Evolutionary conservation across 2,113 vertebrate genomes (phyloP).

Genomic region (Lepus europaeus): DNA sequence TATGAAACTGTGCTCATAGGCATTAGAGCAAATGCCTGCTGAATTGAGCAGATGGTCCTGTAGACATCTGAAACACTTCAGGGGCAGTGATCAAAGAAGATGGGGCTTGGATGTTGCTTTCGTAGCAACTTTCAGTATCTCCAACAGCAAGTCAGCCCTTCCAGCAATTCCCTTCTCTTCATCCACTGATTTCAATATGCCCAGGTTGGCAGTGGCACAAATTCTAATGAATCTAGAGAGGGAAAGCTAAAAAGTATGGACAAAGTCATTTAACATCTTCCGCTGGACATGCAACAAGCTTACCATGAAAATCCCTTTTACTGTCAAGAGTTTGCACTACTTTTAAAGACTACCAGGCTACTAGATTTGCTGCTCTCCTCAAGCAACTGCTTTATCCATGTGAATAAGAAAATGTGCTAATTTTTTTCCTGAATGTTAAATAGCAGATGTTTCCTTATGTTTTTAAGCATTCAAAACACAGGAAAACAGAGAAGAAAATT

Average conservation of each 20-base stretch:
- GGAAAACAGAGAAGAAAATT: slow-evolving; percentile 1
- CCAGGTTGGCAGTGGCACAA: neutral
- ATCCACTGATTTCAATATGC: neutral
- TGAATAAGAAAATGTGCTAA: slow-evolving; percentile 5
- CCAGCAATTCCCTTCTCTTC: neutral
- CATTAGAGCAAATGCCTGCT: neutral
- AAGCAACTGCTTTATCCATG: neutral
- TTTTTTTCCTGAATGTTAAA: neutral
- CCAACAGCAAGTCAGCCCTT: neutral
- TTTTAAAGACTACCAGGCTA: slow-evolving; percentile 26
- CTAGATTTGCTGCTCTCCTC: neutral
- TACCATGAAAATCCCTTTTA: neutral
- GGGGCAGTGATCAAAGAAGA: neutral
- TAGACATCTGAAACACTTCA: neutral
- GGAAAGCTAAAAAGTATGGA: neutral
- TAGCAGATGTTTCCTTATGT: slow-evolving; percentile 4
- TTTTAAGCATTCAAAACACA: neutral
- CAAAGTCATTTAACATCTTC: neutral
- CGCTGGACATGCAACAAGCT: neutral
- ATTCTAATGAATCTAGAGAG: neutral
- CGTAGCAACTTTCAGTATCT: neutral
- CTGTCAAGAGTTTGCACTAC: neutral
- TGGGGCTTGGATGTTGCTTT: neutral
- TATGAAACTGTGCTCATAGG: neutral
- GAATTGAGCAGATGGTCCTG: neutral